Base-by-base conservation (phyloP, 2,888 invertebrate genomes). In the Poecilobothrus nobilitatus region DNA sequence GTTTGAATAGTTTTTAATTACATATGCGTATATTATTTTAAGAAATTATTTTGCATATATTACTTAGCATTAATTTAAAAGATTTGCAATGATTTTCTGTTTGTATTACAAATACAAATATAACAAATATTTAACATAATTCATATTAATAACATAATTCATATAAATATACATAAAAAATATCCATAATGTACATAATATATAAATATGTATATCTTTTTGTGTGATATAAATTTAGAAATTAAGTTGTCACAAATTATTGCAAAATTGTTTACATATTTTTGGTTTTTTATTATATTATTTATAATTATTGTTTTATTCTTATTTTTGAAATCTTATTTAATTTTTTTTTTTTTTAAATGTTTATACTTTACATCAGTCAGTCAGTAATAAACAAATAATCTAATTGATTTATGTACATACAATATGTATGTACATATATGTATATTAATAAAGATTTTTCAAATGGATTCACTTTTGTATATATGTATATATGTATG, bases 201-300 rank as follows among this genome's bases (percentile, higher is more conserved):
- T 12, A n/a, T n/a, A n/a, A 10, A 37, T 37, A 8, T 37, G 37
- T 10, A 8, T 8, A 18, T 9, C 7, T 18, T 9, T 18, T 3
- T 53, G 15, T 15, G 53, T 44, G 53, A 2, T 27, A 18, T 53
- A 53, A 53, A 53, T 53, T 53, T 53, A 53, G 5, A 53, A 53
- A 53, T 53, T 53, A 53, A 53, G 53, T 53, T 53, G 18, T 53
- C 53, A 18, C 53, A 53, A 53, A 53, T 53, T 53, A 53, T 53
- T 53, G 53, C 53, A 53, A 53, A 53, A 53, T 53, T 53, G 53
- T 53, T 53, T 53, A 53, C 53, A 12, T 18, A 6, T 53, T 18
- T 12, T 53, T 53, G 9, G 5, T 53, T 53, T 9, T 53, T 37
- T 37, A 37, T 37, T 37, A 37, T 37, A 5, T 37, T 37, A 2